Conservation (phyloP, 2,113 vertebrate genomes). For the Cercopithecus mona region DNA sequence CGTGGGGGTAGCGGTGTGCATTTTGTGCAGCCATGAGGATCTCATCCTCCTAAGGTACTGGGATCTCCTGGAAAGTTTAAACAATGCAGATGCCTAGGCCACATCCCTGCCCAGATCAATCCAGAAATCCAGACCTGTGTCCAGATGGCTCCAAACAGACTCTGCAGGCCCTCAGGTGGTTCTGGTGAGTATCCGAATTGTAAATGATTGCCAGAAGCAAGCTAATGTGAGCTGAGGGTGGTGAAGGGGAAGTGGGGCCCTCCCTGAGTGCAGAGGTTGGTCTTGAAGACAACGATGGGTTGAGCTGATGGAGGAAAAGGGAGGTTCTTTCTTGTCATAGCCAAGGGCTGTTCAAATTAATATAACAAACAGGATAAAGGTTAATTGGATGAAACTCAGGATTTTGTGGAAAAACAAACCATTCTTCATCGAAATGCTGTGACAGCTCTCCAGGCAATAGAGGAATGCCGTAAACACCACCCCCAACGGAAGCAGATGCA, state of each 20-base stretch:
- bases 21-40: accelerated
- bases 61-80: background rate
- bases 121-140: background rate
- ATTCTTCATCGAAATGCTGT: background rate
- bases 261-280: too few species aligned
- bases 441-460: background rate
- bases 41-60: too few species aligned
- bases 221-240: background rate
- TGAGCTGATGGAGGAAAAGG: accelerated
- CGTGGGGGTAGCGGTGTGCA: accelerated
- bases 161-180: accelerated
- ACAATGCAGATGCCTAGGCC: background rate
- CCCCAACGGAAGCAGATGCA: accelerated
- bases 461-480: accelerated
- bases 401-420: background rate
- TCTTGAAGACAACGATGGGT: background rate
- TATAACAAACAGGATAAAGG: background rate
- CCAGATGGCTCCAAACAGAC: accelerated
- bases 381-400: background rate
- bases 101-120: background rate
- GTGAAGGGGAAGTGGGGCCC: too few species aligned
- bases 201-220: background rate
- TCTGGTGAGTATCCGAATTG: background rate
- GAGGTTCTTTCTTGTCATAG: background rate
- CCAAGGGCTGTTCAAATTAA: background rate